A percentile compares a stretch with the other conserved stretches of the same genome.
Evolutionary conservation across 2,797 vertebrate genomes (phyloP).

Genomic region (Nannoperca australis): DNA sequence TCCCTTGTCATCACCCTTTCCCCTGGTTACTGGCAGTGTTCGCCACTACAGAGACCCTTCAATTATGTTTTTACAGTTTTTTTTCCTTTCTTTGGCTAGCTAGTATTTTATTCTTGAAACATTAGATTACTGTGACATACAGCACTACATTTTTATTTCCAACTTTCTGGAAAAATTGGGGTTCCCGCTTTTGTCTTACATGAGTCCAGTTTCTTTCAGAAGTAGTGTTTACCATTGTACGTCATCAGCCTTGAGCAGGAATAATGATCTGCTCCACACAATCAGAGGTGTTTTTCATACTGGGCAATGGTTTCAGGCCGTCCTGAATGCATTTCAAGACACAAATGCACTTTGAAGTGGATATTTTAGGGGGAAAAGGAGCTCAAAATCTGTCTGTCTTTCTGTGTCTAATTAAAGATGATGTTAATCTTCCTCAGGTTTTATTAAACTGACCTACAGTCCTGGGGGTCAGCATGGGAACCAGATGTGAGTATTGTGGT

Average conservation of each 20-base stretch:
- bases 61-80: conserved; percentile 15
- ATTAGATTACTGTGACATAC: background rate
- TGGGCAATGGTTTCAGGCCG: background rate
- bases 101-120: background rate
- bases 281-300: conserved; percentile 21
- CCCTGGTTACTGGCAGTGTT: conserved; percentile 14
- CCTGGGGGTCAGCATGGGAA: conserved; percentile 41
- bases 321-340: conserved; percentile 3
- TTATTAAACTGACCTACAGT: conserved; percentile 28
- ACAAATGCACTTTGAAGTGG: conserved; percentile 3
- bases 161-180: conserved; percentile 25
- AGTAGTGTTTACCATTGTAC: background rate
- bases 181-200: background rate
- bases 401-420: conserved; percentile 24
- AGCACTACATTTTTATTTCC: background rate
- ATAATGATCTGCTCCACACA: conserved; percentile 20
- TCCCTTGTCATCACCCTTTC: background rate
- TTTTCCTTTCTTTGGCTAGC: conserved; percentile 18
- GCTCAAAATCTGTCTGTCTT: background rate
- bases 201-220: background rate
- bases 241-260: background rate
- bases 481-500: conserved; percentile 62
- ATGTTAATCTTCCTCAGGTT: conserved; percentile 18
- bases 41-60: conserved; percentile 11
- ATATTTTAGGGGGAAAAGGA: conserved; percentile 12